phyloP scores from a whole-genome alignment of 1,140 invertebrate genomes.

The Calephelis nemesis region DNA sequence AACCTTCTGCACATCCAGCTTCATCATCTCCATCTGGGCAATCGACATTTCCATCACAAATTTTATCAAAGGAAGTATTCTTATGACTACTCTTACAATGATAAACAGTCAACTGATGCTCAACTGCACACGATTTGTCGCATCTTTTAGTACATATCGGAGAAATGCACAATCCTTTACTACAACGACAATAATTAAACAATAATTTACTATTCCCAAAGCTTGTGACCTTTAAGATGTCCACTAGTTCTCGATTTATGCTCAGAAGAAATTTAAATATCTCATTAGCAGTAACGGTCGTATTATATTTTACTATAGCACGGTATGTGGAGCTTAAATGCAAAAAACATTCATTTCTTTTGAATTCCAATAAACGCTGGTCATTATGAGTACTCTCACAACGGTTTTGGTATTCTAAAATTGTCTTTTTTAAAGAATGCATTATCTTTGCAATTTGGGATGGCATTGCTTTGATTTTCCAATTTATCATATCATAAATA shows the following conservation, averaged over 20 bases:
- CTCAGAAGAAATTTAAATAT: constrained; percentile 41
- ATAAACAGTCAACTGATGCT: constrained; percentile 47
- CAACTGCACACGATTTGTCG: constrained; percentile 43
- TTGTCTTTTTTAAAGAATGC: constrained; percentile 28
- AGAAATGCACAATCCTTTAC: constrained; percentile 37
- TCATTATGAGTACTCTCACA: constrained; percentile 6
- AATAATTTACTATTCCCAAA: constrained; percentile 51
- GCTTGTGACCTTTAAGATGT: constrained; percentile 46
- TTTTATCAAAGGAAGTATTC: constrained; percentile 36
- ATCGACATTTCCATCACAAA: constrained; percentile 52
- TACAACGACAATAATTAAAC: constrained; percentile 49
- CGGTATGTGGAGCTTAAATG: constrained; percentile 38
- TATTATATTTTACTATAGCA: constrained; percentile 29
- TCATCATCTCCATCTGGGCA: constrained; percentile 59
- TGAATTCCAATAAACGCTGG: constrained; percentile 25
- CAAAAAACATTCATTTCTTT: constrained; percentile 43
- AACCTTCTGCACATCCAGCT: constrained; percentile 46
- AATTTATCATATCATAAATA: constrained; percentile 6
- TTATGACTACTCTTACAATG: constrained; percentile 37
- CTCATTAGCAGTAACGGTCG: constrained; percentile 36
- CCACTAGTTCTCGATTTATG: constrained; percentile 47
- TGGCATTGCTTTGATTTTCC: constrained; percentile 12
- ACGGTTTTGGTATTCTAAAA: constrained; percentile 19
- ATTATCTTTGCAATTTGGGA: constrained; percentile 27
- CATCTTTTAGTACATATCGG: constrained; percentile 47